These are phyloP conservation scores for Porites australiensis DNA, from an alignment of 64 coral and sea anemone species.

Conservation along the genomic window DNA sequence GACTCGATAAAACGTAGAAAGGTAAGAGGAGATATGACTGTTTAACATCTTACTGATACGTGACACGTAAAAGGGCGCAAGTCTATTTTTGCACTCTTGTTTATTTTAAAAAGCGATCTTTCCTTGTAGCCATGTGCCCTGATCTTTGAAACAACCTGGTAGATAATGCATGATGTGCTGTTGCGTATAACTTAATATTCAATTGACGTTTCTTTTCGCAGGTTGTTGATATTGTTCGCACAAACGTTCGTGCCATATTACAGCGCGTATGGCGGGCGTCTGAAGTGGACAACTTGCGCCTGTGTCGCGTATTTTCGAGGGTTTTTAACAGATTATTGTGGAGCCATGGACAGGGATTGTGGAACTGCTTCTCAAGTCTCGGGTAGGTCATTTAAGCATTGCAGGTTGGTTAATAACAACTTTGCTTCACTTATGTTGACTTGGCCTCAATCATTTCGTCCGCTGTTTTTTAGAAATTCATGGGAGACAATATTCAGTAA, in stretches of 20 bases:
- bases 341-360: slow-evolving; percentile 98
- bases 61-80: too few species aligned
- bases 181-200: not conserved
- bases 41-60: too few species aligned
- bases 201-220: not conserved
- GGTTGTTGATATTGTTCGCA: slow-evolving; percentile 93
- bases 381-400: slow-evolving; percentile 49
- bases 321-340: slow-evolving; percentile 95
- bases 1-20: slow-evolving; percentile 95
- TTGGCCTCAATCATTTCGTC: not conserved
- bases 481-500: slow-evolving; percentile 99
- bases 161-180: too few species aligned
- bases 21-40: not conserved
- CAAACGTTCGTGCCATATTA: slow-evolving; percentile 87
- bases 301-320: slow-evolving; percentile 85
- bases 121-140: too few species aligned
- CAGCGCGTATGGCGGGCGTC: slow-evolving; percentile 90
- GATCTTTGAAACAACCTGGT: too few species aligned
- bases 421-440: too few species aligned
- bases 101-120: too few species aligned
- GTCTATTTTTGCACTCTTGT: too few species aligned
- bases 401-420: too few species aligned
- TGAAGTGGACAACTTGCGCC: slow-evolving; percentile 93
- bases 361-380: slow-evolving; percentile 95
- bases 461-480: slow-evolving; percentile 77